Evolutionary conservation across 1,140 invertebrate species (phyloP).

Genomic region (Heliconius himera): DNA sequence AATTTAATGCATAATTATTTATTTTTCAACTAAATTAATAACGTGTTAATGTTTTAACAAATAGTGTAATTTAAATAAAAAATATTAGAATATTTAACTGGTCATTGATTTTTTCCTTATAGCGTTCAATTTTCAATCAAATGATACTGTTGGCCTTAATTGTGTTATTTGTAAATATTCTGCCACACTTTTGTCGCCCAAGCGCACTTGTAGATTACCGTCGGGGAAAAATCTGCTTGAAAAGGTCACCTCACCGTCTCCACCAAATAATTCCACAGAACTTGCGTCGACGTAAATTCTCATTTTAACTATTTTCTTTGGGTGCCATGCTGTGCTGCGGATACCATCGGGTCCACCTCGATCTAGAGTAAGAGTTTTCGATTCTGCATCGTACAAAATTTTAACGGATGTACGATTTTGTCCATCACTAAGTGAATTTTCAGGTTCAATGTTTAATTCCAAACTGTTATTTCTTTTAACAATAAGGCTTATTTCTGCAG

Average conservation of each 20-base stretch:
- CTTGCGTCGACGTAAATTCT: constrained; percentile 66
- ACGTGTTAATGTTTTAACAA: not conserved
- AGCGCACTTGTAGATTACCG: constrained; percentile 45
- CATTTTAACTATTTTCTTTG: constrained; percentile 47
- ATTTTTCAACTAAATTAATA: not conserved
- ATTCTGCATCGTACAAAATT: constrained; percentile 51
- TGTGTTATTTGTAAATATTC: constrained; percentile 45
- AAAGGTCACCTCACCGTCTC: constrained; percentile 67
- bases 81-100: not conserved
- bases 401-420: constrained; percentile 30
- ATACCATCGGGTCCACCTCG: constrained; percentile 59
- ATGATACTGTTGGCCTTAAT: constrained; percentile 45
- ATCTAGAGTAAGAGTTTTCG: constrained; percentile 52
- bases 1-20: not conserved
- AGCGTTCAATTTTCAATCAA: not conserved
- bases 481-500: constrained; percentile 51
- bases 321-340: constrained; percentile 57
- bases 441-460: constrained; percentile 49
- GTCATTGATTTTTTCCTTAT: not conserved
- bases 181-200: constrained; percentile 41
- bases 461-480: constrained; percentile 42
- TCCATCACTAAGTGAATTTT: constrained; percentile 26
- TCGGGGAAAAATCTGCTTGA: constrained; percentile 65
- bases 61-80: constrained; percentile 2
- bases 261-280: constrained; percentile 74